Evolutionary conservation across 2,113 vertebrate genomes (phyloP).

Genomic region (Xiphorhynchus elegans): DNA sequence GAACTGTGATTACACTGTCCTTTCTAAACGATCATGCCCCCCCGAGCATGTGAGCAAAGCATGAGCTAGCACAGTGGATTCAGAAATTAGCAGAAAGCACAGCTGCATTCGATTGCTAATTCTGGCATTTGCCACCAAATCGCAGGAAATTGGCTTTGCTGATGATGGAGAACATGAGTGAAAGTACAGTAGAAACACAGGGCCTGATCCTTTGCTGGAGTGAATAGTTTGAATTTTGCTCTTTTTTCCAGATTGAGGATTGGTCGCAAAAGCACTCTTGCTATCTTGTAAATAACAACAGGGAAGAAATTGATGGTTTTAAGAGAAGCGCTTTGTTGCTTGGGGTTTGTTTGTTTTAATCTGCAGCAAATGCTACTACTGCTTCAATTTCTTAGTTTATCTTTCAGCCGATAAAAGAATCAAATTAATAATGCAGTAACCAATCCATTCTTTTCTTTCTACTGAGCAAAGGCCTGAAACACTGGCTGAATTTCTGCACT

Average conservation of each 20-base stretch:
- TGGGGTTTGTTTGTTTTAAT: not conserved
- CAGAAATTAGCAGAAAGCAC: not conserved
- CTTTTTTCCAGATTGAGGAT: not conserved
- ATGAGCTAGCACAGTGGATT: not conserved
- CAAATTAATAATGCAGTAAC: not conserved
- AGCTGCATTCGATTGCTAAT: not conserved
- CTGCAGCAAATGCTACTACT: not conserved
- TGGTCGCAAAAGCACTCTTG: not conserved
- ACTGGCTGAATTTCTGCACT: not conserved
- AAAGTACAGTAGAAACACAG: not conserved
- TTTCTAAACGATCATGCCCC: not conserved
- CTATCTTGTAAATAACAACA: not conserved
- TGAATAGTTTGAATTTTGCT: not conserved
- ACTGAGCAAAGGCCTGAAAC: not conserved
- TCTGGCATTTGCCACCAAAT: not conserved
- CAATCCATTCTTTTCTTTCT: not conserved
- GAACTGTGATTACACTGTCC: not conserved
- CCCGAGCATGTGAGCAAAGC: not conserved
- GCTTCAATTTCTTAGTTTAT: not conserved
- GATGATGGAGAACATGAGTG: not conserved
- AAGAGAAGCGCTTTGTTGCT: not conserved
- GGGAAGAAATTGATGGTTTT: not conserved
- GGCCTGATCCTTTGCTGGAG: not conserved
- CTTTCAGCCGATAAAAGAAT: not conserved
- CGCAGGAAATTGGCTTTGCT: not conserved